A percentile compares a stretch with the other conserved stretches of the same genome.
Evolutionary conservation across 2,113 vertebrate species (phyloP).

Genomic region (Amia ocellicauda): DNA sequence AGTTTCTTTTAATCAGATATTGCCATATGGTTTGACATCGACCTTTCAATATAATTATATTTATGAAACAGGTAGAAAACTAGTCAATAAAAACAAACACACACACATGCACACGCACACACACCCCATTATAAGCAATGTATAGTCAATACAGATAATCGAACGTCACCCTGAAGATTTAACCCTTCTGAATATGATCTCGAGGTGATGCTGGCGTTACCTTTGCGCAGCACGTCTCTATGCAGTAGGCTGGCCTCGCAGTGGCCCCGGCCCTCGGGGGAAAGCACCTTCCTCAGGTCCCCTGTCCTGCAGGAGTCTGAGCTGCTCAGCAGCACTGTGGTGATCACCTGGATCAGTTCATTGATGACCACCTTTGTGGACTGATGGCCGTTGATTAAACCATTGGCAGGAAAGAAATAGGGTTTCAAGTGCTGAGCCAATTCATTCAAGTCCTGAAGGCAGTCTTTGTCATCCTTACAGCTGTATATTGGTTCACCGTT

Average conservation of each 20-base stretch:
- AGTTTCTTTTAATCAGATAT: too few species aligned
- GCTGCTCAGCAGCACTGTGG: conserved; percentile 73
- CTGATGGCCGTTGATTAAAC: conserved; percentile 70
- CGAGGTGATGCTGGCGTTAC: conserved; percentile 55
- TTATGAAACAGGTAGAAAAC: too few species aligned
- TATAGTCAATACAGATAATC: too few species aligned
- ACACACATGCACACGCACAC: too few species aligned
- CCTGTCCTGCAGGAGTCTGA: conserved; percentile 65
- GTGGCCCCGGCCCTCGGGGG: conserved; percentile 67
- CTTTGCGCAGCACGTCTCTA: conserved; percentile 71
- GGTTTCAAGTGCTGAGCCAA: conserved; percentile 84
- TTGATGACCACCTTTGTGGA: conserved; percentile 75
- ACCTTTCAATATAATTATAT: too few species aligned
- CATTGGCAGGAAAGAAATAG: conserved; percentile 81
- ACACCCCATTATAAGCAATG: too few species aligned
- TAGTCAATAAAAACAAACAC: conserved; percentile 75
- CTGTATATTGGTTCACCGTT: conserved; percentile 91
- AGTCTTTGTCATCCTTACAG: conserved; percentile 80
- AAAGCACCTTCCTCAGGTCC: conserved; percentile 55
- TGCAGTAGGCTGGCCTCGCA: conserved; percentile 85
- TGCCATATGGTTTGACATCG: too few species aligned
- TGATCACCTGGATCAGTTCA: conserved; percentile 87
- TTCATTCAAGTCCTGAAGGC: conserved; percentile 71
- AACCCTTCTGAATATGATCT: conserved; percentile 6
- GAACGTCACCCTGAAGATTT: too few species aligned